phyloP scores from a whole-genome alignment of 2,888 invertebrate genomes.

The Cantharis rufa region DNA sequence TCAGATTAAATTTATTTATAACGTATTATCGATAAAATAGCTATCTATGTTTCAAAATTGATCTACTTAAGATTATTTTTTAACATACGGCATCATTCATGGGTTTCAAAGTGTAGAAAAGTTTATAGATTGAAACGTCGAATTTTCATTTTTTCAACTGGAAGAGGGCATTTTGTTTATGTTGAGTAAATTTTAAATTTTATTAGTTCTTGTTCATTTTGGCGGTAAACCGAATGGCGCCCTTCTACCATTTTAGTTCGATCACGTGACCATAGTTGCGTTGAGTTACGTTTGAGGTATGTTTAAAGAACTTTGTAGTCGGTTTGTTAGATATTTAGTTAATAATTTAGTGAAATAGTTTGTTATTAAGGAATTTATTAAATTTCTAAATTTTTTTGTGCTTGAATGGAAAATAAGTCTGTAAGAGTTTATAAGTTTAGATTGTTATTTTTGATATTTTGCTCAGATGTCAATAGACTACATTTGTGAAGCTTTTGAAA shows the following conservation, averaged over 20 bases:
- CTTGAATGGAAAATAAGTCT: slow-evolving; percentile 13
- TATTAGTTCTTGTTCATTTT: slow-evolving; percentile 12
- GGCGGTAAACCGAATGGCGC: slow-evolving; percentile 22
- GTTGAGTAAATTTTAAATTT: neutral
- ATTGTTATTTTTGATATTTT: slow-evolving; percentile 32
- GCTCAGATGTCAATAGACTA: slow-evolving; percentile 62
- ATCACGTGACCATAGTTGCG: slow-evolving; percentile 55
- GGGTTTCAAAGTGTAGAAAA: neutral
- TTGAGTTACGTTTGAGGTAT: slow-evolving; percentile 48
- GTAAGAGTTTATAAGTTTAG: slow-evolving; percentile 24
- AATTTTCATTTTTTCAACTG: neutral
- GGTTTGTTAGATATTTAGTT: slow-evolving; percentile 33
- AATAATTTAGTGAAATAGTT: slow-evolving; percentile 14
- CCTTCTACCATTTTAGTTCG: slow-evolving; percentile 40
- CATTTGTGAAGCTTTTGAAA: slow-evolving; percentile 69
- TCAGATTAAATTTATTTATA: neutral
- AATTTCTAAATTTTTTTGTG: slow-evolving; percentile 19
- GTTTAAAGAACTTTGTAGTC: slow-evolving; percentile 45
- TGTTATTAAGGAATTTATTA: slow-evolving; percentile 10
- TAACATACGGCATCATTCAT: neutral
- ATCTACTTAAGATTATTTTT: neutral
- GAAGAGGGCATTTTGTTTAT: neutral
- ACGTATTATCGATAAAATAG: neutral
- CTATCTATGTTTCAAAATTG: neutral
- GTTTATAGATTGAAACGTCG: neutral